These are phyloP conservation scores for Tinamus guttatus DNA, from an alignment of 2,113 vertebrate genomes.

Conservation along the genomic window DNA sequence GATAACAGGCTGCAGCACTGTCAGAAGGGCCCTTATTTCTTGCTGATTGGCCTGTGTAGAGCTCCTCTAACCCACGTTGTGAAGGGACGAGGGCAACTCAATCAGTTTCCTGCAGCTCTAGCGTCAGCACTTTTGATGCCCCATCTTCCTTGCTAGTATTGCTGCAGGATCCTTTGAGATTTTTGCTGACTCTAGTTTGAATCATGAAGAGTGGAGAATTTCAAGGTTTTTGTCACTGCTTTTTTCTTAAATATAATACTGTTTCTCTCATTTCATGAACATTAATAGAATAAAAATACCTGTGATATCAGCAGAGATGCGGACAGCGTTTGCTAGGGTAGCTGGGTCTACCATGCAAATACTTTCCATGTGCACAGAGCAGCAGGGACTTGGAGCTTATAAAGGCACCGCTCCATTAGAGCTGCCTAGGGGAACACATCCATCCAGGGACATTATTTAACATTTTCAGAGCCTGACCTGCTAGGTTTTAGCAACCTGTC, in stretches of 20 bases:
- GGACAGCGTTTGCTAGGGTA: background rate
- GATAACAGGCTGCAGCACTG: conserved; percentile 36
- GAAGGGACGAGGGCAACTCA: conserved; percentile 45
- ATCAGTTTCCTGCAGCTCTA: conserved; percentile 33
- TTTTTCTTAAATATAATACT: conserved; percentile 5
- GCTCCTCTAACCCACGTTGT: conserved; percentile 43
- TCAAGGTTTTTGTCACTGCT: background rate
- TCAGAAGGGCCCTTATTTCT: conserved; percentile 41
- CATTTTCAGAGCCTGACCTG: background rate
- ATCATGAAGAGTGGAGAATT: background rate
- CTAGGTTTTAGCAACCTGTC: background rate
- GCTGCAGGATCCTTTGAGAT: background rate
- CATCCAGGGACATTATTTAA: background rate
- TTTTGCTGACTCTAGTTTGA: background rate
- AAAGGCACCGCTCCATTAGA: background rate
- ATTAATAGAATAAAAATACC: background rate
- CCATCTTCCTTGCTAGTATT: background rate
- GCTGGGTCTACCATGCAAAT: background rate
- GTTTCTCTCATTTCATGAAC: background rate
- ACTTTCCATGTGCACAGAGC: background rate
- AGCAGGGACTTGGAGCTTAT: background rate
- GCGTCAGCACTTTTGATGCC: conserved; percentile 1
- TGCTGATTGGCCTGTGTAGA: conserved; percentile 19
- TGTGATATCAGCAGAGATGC: fast-evolving
- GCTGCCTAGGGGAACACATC: background rate